Conservation (phyloP, 2,888 invertebrate species). For the Drosophila stalkeri region DNA sequence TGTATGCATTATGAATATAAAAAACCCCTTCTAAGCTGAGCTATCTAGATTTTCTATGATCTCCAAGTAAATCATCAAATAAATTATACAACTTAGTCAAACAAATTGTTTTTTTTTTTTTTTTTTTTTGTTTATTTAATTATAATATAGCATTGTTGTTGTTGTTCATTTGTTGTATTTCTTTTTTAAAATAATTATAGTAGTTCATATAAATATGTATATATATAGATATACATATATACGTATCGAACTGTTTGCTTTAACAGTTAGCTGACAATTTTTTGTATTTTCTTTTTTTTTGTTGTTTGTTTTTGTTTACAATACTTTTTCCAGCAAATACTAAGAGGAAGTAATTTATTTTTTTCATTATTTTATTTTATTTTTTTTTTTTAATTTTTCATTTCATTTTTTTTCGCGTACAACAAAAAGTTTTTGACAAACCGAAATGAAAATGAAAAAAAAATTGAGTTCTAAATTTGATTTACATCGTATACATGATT, state of each 20-base stretch:
- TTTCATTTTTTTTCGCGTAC: neutral
- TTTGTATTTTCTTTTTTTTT: constrained; percentile 11
- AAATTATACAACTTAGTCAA: neutral
- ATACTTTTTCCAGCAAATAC: constrained; percentile 68
- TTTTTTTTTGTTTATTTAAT: constrained; percentile 58
- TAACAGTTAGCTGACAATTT: constrained; percentile 36
- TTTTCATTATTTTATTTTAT: constrained; percentile 49
- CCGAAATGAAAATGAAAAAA: constrained; percentile 17
- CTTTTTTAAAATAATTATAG: constrained; percentile 64
- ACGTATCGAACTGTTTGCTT: constrained; percentile 39
- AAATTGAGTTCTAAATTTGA: constrained; percentile 54
- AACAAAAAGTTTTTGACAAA: constrained; percentile 25
- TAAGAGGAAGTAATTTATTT: constrained; percentile 63
- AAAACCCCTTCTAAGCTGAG: no score
- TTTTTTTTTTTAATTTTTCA: constrained; percentile 16
- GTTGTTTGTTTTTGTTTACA: constrained; percentile 39
- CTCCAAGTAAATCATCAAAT: neutral
- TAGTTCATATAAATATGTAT: constrained; percentile 47
- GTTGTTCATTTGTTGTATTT: constrained; percentile 36
- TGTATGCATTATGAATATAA: no score
- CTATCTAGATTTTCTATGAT: neutral
- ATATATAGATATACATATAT: constrained; percentile 37
- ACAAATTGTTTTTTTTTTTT: constrained; percentile 12
- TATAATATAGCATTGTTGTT: constrained; percentile 61
- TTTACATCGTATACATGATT: constrained; percentile 71